Evolutionary conservation across 2,113 vertebrate species (phyloP).

Genomic region (Gallinago jamesoni): DNA sequence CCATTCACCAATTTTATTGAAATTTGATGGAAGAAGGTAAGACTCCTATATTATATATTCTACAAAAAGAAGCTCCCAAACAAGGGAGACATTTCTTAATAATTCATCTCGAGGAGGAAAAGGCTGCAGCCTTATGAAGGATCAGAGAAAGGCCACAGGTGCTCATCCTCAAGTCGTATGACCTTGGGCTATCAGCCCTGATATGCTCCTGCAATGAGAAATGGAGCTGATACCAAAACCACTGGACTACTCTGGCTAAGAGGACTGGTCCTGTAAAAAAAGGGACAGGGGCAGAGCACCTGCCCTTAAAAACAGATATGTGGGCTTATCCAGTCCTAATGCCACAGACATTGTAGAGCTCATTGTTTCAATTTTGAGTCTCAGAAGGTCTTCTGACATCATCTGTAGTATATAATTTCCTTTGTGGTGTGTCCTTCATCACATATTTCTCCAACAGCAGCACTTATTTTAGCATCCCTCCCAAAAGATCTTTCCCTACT

Average conservation of each 20-base stretch:
- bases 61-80: background rate
- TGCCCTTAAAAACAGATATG: background rate
- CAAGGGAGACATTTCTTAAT: background rate
- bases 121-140: background rate
- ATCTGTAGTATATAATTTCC: background rate
- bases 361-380: background rate
- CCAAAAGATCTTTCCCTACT: background rate
- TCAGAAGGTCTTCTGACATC: background rate
- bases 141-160: background rate
- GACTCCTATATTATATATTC: background rate
- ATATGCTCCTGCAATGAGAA: background rate
- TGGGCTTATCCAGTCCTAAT: background rate
- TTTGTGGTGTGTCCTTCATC: background rate
- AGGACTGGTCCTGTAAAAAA: background rate
- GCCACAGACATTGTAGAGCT: fast-evolving
- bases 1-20: background rate
- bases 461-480: background rate
- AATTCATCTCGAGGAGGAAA: background rate
- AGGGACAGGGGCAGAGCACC: background rate
- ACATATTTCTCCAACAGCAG: background rate
- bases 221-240: background rate
- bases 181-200: background rate
- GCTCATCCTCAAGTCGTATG: background rate
- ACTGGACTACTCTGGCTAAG: background rate
- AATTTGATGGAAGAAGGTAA: background rate